Evolutionary conservation across 2,113 vertebrate species (phyloP), one percentile per base, ranked within the genome.

Genomic region (Chrysochloris asiatica): DNA sequence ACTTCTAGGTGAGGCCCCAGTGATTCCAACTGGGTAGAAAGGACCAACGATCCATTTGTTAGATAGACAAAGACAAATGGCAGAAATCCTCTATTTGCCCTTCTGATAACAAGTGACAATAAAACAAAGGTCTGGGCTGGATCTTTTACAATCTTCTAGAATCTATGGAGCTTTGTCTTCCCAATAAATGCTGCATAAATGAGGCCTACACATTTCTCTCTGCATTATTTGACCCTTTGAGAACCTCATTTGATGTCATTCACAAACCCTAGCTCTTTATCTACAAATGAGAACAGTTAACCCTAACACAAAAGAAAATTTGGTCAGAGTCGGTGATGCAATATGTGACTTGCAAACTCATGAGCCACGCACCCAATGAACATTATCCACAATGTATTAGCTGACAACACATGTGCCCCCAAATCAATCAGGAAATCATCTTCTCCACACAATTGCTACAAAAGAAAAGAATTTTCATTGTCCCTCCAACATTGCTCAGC

Each of bases 261-360:
- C 65, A 50, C 81, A 90, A 88, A 71, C 28, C n/a, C 56, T 30
- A 43, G 54, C 45, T 78, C 69, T 22, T 48, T 36, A 21, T 54
- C 43, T 54, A 4, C 16, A 63, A n/a, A 17, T 10, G 26, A 84
- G 52, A 75, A 28, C 3, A 67, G 43, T 30, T 48, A 17, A 30
- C 24, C 88, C 28, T n/a, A 24, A 54, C 54, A 91, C 67, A 67
- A 76, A n/a, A 88, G 86, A 36, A 69, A 75, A 28, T 43, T 22
- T 16, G 6, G 4, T 0, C 2, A 1, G 12, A 0, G 4, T n/a
- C 91, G 50, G 14, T 11, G 9, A 1, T 59, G 43, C 67, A 79
- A 30, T 0, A 0, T 7, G 19, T 5, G 3, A 6, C n/a, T 3
- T 33, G 19, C 38, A 33, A 45, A 83, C 1, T 0, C 63, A 24